Conservation (phyloP, 2,888 invertebrate species). For the Amphipyra berbera region DNA sequence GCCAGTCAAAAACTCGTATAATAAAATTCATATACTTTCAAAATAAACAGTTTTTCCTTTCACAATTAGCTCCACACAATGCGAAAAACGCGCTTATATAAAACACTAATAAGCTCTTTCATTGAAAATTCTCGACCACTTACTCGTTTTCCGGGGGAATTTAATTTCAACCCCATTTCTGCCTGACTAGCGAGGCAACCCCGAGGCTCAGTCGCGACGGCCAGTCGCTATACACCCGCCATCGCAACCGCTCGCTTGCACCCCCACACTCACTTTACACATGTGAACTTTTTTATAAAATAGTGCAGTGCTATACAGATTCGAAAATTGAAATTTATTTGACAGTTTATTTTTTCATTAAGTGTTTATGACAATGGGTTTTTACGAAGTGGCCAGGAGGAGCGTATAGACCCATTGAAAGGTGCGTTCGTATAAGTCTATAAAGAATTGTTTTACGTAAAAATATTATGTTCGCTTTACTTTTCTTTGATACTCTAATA, state of each 20-base stretch:
- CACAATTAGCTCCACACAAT: neutral
- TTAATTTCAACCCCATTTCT: constrained; percentile 20
- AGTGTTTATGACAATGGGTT: constrained; percentile 72
- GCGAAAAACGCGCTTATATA: too few species aligned
- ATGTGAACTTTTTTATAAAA: constrained; percentile 81
- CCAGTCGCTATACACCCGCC: constrained; percentile 75
- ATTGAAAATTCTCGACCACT: constrained; percentile 29
- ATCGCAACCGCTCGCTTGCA: constrained; percentile 65
- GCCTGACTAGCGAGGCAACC: constrained; percentile 34
- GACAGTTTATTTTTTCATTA: constrained; percentile 55
- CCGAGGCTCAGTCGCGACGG: constrained; percentile 43
- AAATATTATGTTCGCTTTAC: constrained; percentile 12
- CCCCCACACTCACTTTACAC: constrained; percentile 64
- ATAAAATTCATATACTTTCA: too few species aligned
- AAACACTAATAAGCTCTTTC: constrained; percentile 22
- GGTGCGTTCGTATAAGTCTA: constrained; percentile 57
- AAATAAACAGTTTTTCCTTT: neutral
- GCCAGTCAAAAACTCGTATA: too few species aligned
- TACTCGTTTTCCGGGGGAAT: constrained; percentile 42
- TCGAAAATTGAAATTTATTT: constrained; percentile 49
- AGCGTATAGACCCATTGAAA: constrained; percentile 65
- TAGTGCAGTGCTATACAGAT: constrained; percentile 70
- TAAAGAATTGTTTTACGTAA: constrained; percentile 16
- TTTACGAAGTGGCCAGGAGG: constrained; percentile 62
- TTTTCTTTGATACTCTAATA: neutral